Percentiles rank a stretch among this genome's conserved stretches.
Evolutionary conservation across 35 echinoderm and acorn worm genomes (phyloP).

Genomic region (Lytechinus variegatus): DNA sequence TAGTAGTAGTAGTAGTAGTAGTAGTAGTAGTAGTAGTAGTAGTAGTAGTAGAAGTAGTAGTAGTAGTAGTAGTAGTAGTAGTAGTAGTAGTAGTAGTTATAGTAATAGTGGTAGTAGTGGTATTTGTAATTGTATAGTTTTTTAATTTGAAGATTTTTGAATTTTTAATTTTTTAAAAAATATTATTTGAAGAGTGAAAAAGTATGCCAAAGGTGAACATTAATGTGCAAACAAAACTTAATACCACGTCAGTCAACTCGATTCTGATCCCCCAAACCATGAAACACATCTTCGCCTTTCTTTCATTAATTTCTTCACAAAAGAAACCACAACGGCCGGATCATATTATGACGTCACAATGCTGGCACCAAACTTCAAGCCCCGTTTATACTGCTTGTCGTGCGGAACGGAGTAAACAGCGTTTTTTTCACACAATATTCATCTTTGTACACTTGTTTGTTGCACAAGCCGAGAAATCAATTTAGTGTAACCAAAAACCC

Average conservation of each 20-base stretch:
- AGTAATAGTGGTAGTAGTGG: too few relatives aligned
- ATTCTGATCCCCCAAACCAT: neutral
- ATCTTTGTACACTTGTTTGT: conserved; percentile 12
- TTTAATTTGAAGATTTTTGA: too few relatives aligned
- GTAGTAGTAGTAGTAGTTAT: too few relatives aligned
- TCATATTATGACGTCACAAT: neutral
- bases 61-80: too few relatives aligned
- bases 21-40: too few relatives aligned
- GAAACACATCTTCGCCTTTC: neutral
- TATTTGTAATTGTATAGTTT: too few relatives aligned
- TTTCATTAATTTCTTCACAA: neutral
- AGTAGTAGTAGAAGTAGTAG: too few relatives aligned
- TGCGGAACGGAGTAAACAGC: neutral
- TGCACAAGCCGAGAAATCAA: neutral
- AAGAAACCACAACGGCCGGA: neutral
- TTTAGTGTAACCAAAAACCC: neutral
- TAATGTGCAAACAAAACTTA: neutral
- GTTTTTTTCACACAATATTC: neutral
- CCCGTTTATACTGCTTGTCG: neutral
- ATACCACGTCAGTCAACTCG: neutral
- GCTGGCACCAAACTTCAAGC: neutral
- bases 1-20: too few relatives aligned
- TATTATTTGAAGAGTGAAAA: neutral
- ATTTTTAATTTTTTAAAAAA: too few relatives aligned
- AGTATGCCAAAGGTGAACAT: neutral